phyloP scores from a whole-genome alignment of 2,888 invertebrate species.

The Oscheius onirici region DNA sequence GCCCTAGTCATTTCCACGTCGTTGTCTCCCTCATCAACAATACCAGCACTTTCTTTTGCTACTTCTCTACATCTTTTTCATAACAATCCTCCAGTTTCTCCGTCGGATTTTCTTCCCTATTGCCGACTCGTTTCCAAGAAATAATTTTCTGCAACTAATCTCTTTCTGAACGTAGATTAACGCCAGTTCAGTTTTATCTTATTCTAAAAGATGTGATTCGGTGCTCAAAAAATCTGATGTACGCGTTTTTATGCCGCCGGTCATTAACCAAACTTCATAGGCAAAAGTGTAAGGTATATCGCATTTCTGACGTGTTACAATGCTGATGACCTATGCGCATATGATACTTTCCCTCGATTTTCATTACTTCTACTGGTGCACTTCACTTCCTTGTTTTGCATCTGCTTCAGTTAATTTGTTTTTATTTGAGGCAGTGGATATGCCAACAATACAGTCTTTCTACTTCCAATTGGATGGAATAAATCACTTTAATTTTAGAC shows the following conservation, averaged over 20 bases:
- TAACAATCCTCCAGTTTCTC: background rate
- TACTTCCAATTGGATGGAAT: no score
- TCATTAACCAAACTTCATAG: conserved; percentile 20
- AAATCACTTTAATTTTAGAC: no score
- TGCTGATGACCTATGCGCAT: conserved; percentile 24
- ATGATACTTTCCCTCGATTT: background rate
- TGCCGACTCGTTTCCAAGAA: background rate
- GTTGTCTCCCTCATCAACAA: conserved; percentile 23
- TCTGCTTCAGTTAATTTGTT: background rate
- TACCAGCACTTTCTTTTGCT: conserved; percentile 9
- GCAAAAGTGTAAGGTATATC: conserved; percentile 11
- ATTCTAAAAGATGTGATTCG: no score
- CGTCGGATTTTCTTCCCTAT: background rate
- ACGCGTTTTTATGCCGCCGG: no score
- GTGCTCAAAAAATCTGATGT: no score
- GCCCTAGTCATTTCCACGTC: conserved; percentile 29
- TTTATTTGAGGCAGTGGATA: no score
- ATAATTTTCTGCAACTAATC: background rate
- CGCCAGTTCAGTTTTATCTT: no score
- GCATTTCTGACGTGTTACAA: conserved; percentile 23
- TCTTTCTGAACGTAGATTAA: no score
- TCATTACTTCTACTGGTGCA: background rate
- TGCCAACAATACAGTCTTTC: no score
- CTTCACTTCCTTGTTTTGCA: background rate
- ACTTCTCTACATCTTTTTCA: background rate